phyloP scores from a whole-genome alignment of 2,888 invertebrate species.

The Rutpela maculata region DNA sequence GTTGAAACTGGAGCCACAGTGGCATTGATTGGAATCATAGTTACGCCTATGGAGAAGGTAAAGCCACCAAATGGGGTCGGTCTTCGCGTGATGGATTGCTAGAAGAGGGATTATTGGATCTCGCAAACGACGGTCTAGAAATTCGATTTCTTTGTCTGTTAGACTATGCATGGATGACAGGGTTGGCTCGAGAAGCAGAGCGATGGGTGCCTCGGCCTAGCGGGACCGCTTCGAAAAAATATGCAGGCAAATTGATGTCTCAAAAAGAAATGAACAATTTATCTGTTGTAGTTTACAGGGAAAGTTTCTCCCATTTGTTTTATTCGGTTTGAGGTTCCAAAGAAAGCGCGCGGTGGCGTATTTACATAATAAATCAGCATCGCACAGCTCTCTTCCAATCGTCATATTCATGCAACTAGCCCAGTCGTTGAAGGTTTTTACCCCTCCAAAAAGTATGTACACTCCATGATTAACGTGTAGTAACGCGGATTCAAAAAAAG shows the following conservation, averaged over 20 bases:
- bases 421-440: too few relatives aligned
- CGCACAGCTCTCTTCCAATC: too few relatives aligned
- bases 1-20: slow-evolving; percentile 18
- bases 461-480: too few relatives aligned
- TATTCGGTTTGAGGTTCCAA: neutral
- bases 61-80: slow-evolving; percentile 34
- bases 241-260: neutral
- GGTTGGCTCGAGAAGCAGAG: neutral
- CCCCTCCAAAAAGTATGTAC: too few relatives aligned
- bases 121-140: slow-evolving; percentile 64
- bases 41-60: slow-evolving; percentile 34
- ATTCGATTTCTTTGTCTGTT: slow-evolving; percentile 69
- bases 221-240: neutral
- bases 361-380: too few relatives aligned
- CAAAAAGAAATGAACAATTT: neutral
- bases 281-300: neutral
- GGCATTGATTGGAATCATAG: slow-evolving; percentile 28
- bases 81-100: slow-evolving; percentile 62
- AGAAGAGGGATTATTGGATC: slow-evolving; percentile 70
- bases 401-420: too few relatives aligned
- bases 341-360: too few relatives aligned
- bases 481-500: too few relatives aligned
- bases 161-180: slow-evolving; percentile 52
- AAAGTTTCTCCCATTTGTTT: neutral
- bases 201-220: neutral